Evolutionary conservation across 2,113 vertebrate species (phyloP), one percentile per base, ranked within the genome.

Genomic region (Stomatorhinus ivindoensis): DNA sequence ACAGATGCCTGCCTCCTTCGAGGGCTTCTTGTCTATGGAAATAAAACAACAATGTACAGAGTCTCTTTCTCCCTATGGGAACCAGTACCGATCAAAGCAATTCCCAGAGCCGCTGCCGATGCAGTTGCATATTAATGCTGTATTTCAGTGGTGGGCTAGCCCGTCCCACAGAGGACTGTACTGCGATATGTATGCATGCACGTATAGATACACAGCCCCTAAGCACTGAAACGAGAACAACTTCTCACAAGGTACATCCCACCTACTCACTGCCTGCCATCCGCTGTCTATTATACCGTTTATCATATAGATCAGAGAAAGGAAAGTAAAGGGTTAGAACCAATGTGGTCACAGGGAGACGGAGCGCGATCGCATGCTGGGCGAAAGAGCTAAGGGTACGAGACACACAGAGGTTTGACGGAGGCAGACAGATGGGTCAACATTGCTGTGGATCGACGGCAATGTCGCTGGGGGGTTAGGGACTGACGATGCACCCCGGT

Each of bases 381-480:
- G 80, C 27, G 10, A 55, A 21, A 89, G 73, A 46, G 35, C 39
- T 27, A 48, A 10, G 21, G 42, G n/a, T 21, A 17, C 4, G 39
- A 48, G 39, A 73, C 24, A 58, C 76, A 50, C 24, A 53, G 76
- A 35, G 50, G 31, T 50, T 7, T 42, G 44, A 61, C 3, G 87
- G 44, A 76, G 44, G 65, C 17, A 42, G 39, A 82, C 46, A 42
- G 46, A 19, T 4, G 31, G 31, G 47, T 82, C 50, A 89, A 82
- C 88, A 76, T 89, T 53, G 88, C 88, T 53, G 48, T 82, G 31
- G 80, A 4, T 35, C 4, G 80, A 89, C 51, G 27, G 51, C n/a
- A 31, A 89, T 83, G 80, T 85, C 31, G 88, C 50, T 50, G 21
- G 88, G 88, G 88, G 31, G 44, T 89, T 4, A 35, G 21, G 55